A percentile compares a stretch with the other conserved stretches of the same genome.
phyloP scores from a whole-genome alignment of 2,113 vertebrate species.

The Oostethus manadensis region DNA sequence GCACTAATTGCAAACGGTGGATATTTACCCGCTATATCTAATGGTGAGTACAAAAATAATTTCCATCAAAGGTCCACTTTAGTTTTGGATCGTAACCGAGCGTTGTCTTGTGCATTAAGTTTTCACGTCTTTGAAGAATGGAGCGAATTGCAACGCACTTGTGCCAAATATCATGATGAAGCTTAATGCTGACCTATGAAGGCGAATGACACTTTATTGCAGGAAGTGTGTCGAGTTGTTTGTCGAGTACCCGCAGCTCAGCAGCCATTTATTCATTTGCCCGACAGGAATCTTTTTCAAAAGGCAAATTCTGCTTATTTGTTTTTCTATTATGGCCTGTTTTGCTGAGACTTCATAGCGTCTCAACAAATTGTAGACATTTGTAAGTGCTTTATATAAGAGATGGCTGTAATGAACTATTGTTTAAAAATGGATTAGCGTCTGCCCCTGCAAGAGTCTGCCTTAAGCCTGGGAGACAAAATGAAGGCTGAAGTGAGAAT shows the following conservation, averaged over 20 bases:
- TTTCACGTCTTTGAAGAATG: slow-evolving; percentile 22
- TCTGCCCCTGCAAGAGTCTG: too few relatives aligned
- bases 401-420: too few relatives aligned
- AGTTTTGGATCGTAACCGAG: not conserved
- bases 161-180: slow-evolving; percentile 5
- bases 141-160: slow-evolving; percentile 16
- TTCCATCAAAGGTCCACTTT: not conserved
- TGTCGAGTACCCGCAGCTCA: not conserved
- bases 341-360: too few relatives aligned
- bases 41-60: not conserved
- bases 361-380: too few relatives aligned
- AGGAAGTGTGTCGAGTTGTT: not conserved
- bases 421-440: too few relatives aligned
- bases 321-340: too few relatives aligned
- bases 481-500: too few relatives aligned
- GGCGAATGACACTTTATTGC: slow-evolving; percentile 7
- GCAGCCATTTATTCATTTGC: not conserved
- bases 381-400: too few relatives aligned
- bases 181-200: slow-evolving; percentile 28
- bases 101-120: too few relatives aligned
- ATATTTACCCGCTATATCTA: slow-evolving; percentile 4
- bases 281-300: too few relatives aligned
- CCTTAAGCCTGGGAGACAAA: too few relatives aligned
- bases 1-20: slow-evolving; percentile 23
- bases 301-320: slow-evolving; percentile 1